Base-by-base conservation (phyloP, 2,888 invertebrate species). In the Tipula lateralis region DNA sequence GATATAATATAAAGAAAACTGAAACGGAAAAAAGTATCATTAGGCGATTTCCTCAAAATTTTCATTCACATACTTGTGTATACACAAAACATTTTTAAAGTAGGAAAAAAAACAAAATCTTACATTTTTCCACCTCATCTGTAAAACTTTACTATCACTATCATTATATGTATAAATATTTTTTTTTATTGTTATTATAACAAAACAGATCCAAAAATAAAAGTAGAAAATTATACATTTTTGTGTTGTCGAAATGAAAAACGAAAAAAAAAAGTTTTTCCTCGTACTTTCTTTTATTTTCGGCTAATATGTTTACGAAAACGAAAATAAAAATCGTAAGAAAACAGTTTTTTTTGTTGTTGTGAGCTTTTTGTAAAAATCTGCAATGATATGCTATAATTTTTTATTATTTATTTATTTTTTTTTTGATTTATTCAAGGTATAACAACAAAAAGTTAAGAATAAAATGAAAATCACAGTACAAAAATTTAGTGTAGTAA, bases 181-280 rank as follows among this genome's bases (percentile, higher is more conserved):
- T 66, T 66, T 44, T 66, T 66, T 66, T 66, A 66, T 66, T 66
- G 66, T 66, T 66, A 66, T 66, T 66, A 66, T 66, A 66, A 66
- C 66, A 66, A 66, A 66, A 66, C 66, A 66, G 66, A 24, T 66
- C 66, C 24, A 66, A 66, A 66, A 66, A 66, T 66, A 24, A 66
- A 66, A 66, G 66, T 66, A 66, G 66, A 66, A 66, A 66, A 66
- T 66, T 66, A 66, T 66, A 66, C 66, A 66, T 66, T 66, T 66
- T 66, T 66, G 66, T 66, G 13, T 24, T 19, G 66, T 66, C 66
- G 66, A 66, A 66, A 66, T 66, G 66, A 19, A 66, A 66, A 66
- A 66, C 19, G 66, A 66, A 66, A 32, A 32, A 66, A 32, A 32
- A 66, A 66, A 66, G 66, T 66, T 66, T 66, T 66, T 9, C 50